Percentiles rank a stretch among this genome's conserved stretches.
phyloP scores from a whole-genome alignment of 37 sponge, comb jelly and placozoan species.

The Eunapius fragilis region DNA sequence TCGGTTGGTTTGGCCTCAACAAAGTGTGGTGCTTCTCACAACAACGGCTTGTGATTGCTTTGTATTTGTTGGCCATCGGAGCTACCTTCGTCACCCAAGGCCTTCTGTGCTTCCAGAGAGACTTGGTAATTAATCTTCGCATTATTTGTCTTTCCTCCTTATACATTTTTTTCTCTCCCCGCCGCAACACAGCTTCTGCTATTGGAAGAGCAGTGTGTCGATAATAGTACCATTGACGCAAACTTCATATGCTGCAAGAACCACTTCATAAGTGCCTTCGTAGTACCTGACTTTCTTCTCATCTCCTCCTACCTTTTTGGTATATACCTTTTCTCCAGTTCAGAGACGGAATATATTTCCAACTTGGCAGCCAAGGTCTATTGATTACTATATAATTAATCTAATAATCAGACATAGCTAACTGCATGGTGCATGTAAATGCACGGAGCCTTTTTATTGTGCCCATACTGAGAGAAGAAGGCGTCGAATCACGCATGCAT shows the following conservation, averaged over 20 bases:
- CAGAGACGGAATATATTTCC: conserved; percentile 64
- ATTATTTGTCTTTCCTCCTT: too few relatives aligned
- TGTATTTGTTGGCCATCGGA: conserved; percentile 22
- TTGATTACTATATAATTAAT: neutral
- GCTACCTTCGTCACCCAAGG: conserved; percentile 45
- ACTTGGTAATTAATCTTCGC: conserved; percentile 29
- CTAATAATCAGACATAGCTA: too few relatives aligned
- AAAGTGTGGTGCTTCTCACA: neutral
- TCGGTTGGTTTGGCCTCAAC: neutral
- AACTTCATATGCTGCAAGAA: conserved; percentile 6
- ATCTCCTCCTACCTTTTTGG: conserved; percentile 62
- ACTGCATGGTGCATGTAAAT: too few relatives aligned
- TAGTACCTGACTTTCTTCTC: conserved; percentile 51
- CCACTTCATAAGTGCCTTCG: conserved; percentile 33
- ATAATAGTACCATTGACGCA: neutral
- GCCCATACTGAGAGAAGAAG: too few relatives aligned
- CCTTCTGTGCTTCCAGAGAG: conserved; percentile 54
- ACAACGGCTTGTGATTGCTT: neutral
- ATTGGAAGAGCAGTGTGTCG: neutral
- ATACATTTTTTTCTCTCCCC: too few relatives aligned
- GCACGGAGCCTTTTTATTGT: too few relatives aligned
- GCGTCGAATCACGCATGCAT: too few relatives aligned
- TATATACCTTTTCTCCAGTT: conserved; percentile 54
- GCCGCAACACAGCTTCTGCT: neutral
- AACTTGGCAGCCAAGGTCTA: conserved; percentile 55